Conservation (phyloP, 2,888 invertebrate species). For the Amitus sp. region DNA sequence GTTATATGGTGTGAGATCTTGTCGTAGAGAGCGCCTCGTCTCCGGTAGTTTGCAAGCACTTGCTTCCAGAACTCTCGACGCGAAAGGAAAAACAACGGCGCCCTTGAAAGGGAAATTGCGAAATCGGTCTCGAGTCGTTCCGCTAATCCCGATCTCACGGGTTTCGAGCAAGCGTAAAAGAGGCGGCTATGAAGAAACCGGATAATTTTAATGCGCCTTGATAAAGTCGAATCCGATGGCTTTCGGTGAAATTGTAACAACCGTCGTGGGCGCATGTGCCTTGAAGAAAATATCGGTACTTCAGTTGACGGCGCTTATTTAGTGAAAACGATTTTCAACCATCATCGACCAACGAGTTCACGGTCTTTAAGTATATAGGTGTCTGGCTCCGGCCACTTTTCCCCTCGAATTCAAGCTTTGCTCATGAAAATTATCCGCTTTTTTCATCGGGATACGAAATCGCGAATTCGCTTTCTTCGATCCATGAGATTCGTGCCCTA, state of each 20-base stretch:
- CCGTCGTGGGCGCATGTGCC: background rate
- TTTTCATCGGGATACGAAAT: too few relatives aligned
- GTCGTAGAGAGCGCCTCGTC: too few relatives aligned
- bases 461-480: too few relatives aligned
- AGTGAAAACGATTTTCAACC: constrained; percentile 19
- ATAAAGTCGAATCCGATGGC: background rate
- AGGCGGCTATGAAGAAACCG: constrained; percentile 17
- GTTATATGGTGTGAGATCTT: too few relatives aligned
- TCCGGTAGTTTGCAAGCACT: too few relatives aligned
- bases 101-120: constrained; percentile 42
- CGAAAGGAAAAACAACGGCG: constrained; percentile 37
- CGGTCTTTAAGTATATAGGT: constrained; percentile 23
- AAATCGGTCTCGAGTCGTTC: constrained; percentile 38
- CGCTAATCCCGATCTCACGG: constrained; percentile 27
- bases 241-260: constrained; percentile 6
- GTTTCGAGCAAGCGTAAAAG: constrained; percentile 14
- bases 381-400: constrained; percentile 12
- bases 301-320: constrained; percentile 17
- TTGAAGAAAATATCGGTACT: constrained; percentile 1
- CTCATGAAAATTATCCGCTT: too few relatives aligned
- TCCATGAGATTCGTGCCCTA: too few relatives aligned
- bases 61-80: constrained; percentile 20
- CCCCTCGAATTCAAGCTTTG: background rate
- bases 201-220: constrained; percentile 4
- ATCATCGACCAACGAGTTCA: constrained; percentile 13